These are phyloP conservation scores for Sogatella furcifera DNA, from an alignment of 1,140 invertebrate species.

Conservation along the genomic window DNA sequence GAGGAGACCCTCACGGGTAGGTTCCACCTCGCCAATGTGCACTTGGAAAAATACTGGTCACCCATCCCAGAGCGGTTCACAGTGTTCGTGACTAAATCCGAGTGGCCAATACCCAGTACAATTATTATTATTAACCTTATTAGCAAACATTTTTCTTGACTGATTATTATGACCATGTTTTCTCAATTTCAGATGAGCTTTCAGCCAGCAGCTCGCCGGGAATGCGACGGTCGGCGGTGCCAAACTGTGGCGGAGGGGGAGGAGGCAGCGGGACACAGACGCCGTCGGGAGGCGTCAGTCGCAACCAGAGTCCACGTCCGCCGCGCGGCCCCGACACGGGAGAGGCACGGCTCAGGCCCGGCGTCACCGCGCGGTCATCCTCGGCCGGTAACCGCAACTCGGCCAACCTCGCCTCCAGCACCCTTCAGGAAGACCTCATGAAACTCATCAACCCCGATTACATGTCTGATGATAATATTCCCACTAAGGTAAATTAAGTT, in stretches of 20 bases:
- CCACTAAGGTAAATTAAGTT: slow-evolving; percentile 6
- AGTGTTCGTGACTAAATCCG: too few relatives aligned
- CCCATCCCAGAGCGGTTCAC: too few relatives aligned
- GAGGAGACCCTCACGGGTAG: too few relatives aligned
- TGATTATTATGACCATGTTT: too few relatives aligned
- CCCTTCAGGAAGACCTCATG: slow-evolving; percentile 79
- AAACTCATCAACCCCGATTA: slow-evolving; percentile 79
- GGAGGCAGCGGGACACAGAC: slow-evolving; percentile 23
- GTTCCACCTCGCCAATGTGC: too few relatives aligned
- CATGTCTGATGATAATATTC: slow-evolving; percentile 36
- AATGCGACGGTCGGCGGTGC: slow-evolving; percentile 31
- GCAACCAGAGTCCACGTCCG: slow-evolving; percentile 49
- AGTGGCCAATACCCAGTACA: too few relatives aligned
- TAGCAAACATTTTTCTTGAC: too few relatives aligned
- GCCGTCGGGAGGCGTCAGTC: slow-evolving; percentile 38
- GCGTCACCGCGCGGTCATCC: slow-evolving; percentile 31
- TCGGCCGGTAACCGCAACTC: slow-evolving; percentile 40
- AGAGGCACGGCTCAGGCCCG: slow-evolving; percentile 37
- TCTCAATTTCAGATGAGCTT: slow-evolving; percentile 43
- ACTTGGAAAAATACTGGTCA: too few relatives aligned
- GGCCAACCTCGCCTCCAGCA: slow-evolving; percentile 51
- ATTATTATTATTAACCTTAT: too few relatives aligned
- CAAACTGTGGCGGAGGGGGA: slow-evolving; percentile 19
- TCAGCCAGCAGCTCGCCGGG: slow-evolving; percentile 44
- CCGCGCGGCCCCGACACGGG: slow-evolving; percentile 37